Conservation (phyloP, 1,140 invertebrate species). For the Nomia melanderi region DNA sequence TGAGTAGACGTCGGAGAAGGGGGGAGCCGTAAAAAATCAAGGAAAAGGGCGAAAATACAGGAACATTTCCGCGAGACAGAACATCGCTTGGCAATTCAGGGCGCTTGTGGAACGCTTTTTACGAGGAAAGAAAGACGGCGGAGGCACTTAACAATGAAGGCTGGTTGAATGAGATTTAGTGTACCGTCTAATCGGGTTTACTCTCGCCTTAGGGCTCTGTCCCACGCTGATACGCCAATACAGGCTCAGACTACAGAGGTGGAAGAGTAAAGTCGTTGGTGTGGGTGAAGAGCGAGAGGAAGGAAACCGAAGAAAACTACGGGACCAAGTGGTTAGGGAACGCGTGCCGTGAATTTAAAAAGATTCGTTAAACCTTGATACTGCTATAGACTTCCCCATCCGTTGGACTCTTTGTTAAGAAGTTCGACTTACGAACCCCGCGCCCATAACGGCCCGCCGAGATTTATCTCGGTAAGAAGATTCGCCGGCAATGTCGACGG, state of each 20-base stretch:
- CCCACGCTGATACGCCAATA: conserved; percentile 46
- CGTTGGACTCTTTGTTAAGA: conserved; percentile 28
- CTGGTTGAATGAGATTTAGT: conserved; percentile 68
- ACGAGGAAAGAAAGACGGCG: conserved; percentile 38
- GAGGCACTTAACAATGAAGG: conserved; percentile 63
- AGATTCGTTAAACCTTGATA: conserved; percentile 54
- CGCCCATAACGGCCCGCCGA: conserved; percentile 10
- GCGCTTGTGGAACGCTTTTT: conserved; percentile 30
- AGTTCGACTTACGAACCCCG: conserved; percentile 4
- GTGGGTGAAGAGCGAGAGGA: neutral
- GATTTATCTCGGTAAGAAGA: conserved; percentile 30
- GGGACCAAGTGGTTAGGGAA: conserved; percentile 28
- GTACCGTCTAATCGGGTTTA: conserved; percentile 66
- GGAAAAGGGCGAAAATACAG: neutral
- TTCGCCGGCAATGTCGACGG: neutral
- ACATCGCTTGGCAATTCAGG: conserved; percentile 49
- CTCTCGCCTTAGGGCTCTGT: conserved; percentile 51
- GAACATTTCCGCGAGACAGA: conserved; percentile 18
- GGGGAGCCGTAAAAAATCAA: neutral
- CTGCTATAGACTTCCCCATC: neutral
- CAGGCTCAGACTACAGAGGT: neutral
- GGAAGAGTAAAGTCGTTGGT: neutral
- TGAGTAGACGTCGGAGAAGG: too few relatives aligned
- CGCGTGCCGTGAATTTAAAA: conserved; percentile 52
- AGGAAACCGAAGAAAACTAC: conserved; percentile 23